A percentile compares a stretch with the other conserved stretches of the same genome.
Evolutionary conservation across 2,888 invertebrate species (phyloP).

Genomic region (Spilosoma lubricipeda): DNA sequence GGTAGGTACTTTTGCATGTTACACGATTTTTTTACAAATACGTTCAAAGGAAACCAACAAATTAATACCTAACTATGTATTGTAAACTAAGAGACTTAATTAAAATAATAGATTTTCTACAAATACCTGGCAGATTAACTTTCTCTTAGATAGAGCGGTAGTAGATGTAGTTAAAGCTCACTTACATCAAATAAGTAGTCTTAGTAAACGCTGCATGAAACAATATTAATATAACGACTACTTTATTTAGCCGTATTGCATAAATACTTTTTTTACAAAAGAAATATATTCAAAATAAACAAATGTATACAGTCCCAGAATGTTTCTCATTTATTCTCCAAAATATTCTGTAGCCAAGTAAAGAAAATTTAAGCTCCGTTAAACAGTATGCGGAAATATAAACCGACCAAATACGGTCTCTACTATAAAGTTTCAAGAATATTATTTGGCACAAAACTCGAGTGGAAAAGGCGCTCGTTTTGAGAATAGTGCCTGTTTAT

Average conservation of each 20-base stretch:
- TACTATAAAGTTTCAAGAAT: conserved; percentile 60
- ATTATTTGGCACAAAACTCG: conserved; percentile 64
- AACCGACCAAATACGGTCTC: conserved; percentile 46
- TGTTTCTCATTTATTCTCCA: conserved; percentile 3
- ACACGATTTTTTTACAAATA: conserved; percentile 1
- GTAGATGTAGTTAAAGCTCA: not conserved
- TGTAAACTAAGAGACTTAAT: not conserved
- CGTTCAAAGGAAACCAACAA: not conserved
- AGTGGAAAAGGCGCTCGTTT: conserved; percentile 56
- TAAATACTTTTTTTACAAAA: no score
- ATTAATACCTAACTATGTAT: conserved; percentile 1
- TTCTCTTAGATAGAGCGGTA: not conserved
- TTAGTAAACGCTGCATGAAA: not conserved
- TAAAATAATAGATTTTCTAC: not conserved
- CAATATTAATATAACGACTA: not conserved
- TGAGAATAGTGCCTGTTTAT: conserved; percentile 63
- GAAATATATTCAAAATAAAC: conserved; percentile 1
- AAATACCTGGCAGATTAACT: not conserved
- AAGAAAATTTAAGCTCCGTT: conserved; percentile 42
- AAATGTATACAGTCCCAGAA: not conserved
- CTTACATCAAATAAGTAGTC: not conserved
- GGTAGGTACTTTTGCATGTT: no score
- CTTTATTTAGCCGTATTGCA: not conserved
- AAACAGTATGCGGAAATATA: conserved; percentile 53
- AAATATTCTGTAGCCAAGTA: conserved; percentile 2